Percentiles rank a stretch among this genome's conserved stretches.
phyloP scores from a whole-genome alignment of 2,797 vertebrate genomes.

The Liparis tanakae region DNA sequence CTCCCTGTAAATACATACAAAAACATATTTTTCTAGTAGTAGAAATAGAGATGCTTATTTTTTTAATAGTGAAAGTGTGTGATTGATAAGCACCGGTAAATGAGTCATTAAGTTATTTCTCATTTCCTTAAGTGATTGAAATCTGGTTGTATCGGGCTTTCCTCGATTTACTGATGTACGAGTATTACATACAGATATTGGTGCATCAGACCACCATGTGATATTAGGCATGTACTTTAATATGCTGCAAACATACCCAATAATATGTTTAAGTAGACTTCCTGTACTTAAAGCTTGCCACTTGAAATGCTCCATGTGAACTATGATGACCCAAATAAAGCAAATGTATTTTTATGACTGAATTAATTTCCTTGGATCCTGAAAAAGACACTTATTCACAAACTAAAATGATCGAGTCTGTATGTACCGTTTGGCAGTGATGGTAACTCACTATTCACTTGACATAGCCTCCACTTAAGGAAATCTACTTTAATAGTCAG shows the following conservation, averaged over 20 bases:
- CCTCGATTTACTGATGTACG: slow-evolving; percentile 28
- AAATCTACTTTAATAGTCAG: not conserved
- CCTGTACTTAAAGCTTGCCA: slow-evolving; percentile 46
- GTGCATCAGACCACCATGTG: slow-evolving; percentile 11
- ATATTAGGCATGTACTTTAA: slow-evolving; percentile 35
- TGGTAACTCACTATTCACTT: not conserved
- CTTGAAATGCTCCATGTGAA: slow-evolving; percentile 40
- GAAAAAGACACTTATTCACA: slow-evolving; percentile 5
- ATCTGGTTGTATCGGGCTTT: slow-evolving; percentile 35
- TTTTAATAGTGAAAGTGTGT: slow-evolving; percentile 6
- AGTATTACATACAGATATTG: slow-evolving; percentile 4
- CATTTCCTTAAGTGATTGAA: slow-evolving; percentile 18
- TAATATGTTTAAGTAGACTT: slow-evolving; percentile 41
- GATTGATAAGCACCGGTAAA: slow-evolving; percentile 20
- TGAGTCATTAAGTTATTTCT: slow-evolving; percentile 5
- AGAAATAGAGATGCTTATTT: slow-evolving; percentile 43
- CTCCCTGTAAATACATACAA: slow-evolving; percentile 61
- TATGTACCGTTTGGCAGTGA: not conserved
- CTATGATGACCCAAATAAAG: slow-evolving; percentile 69
- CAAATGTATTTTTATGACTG: slow-evolving; percentile 66
- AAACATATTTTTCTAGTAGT: slow-evolving; percentile 49
- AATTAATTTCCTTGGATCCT: slow-evolving; percentile 1
- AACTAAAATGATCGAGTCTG: not conserved
- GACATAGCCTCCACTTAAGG: too few species aligned
- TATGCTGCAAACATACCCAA: slow-evolving; percentile 21